A percentile compares a stretch with the other conserved stretches of the same genome.
Conservation (phyloP, 1,140 invertebrate species). For the Lethocerus indicus region DNA sequence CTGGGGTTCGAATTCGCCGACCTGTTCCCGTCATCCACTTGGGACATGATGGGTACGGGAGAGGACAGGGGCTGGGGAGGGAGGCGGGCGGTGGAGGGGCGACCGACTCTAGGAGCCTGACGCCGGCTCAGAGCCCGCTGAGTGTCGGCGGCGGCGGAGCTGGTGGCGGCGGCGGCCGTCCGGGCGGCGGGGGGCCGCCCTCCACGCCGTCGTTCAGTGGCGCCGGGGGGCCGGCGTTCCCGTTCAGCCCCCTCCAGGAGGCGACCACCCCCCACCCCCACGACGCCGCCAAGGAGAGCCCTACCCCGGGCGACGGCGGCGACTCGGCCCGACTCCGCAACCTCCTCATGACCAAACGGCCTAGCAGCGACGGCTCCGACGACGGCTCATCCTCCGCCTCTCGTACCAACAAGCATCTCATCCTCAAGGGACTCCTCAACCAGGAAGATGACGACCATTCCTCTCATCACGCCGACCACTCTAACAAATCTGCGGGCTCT, state of each 20-base stretch:
- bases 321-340: slow-evolving; percentile 47
- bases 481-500: slow-evolving; percentile 14
- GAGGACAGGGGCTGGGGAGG: slow-evolving; percentile 19
- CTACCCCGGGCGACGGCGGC: too few relatives aligned
- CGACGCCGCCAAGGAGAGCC: too few relatives aligned
- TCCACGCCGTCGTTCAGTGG: too few relatives aligned
- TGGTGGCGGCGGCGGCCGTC: neutral
- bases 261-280: too few relatives aligned
- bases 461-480: slow-evolving; percentile 13
- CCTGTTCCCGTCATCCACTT: slow-evolving; percentile 33
- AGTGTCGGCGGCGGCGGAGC: too few relatives aligned
- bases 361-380: slow-evolving; percentile 20
- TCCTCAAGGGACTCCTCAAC: slow-evolving; percentile 62
- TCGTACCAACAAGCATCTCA: slow-evolving; percentile 31
- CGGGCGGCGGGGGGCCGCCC: too few relatives aligned
- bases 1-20: slow-evolving; percentile 35
- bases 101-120: slow-evolving; percentile 36
- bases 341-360: slow-evolving; percentile 39
- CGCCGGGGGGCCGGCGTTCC: too few relatives aligned
- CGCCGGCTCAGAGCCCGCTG: slow-evolving; percentile 28
- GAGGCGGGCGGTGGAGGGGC: slow-evolving; percentile 19
- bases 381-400: slow-evolving; percentile 22
- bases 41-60: slow-evolving; percentile 27
- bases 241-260: too few relatives aligned
- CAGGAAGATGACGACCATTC: slow-evolving; percentile 55